Base-by-base conservation (phyloP, 2,888 invertebrate genomes). In the Trissolcus brochymenae region DNA sequence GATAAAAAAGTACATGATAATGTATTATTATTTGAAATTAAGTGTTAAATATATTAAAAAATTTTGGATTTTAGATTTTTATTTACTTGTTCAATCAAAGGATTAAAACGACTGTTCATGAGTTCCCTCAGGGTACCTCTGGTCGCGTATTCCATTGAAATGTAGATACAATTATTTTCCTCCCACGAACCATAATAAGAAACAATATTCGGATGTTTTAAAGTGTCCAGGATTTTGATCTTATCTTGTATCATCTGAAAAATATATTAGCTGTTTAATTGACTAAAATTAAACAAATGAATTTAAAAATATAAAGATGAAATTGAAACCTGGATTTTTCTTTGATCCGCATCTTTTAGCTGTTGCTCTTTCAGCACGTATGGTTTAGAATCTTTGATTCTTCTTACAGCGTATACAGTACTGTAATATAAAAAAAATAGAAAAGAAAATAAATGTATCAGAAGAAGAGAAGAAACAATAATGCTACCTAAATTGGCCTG, bases 111-210 rank as follows among this genome's bases (percentile, higher is more conserved):
- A 53, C 80, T 82, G 19, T 92, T 91, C 87, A 96, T 91, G 81
- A 92, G 93, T 79, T 95, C 93, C 77, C 94, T 93, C 80, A 96
- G 89, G 81, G 94, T 95, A 62, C 96, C 95, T 79, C 93, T 92
- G 81, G 92, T 92, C 2, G 96, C 96, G 86, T 94, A 96, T 88
- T 96, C 96, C 96, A 96, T 96, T n/a, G 94, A 93, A 85, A 96
- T 96, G 88, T 85, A 87, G 77, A 85, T 84, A n/a, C 79, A 79
- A 53, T 79, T 75, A 13, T 83, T 67, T 50, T 87, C 85, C 35
- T 81, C 80, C 88, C 88, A 89, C 17, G 86, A 86, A 6, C 81
- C 84, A 53, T 86, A 82, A 79, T 88, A 88, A 29, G 84, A 83
- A 25, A 88, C 80, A 68, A 89, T 84, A 49, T 88, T 89, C 3